phyloP scores from a whole-genome alignment of 2,797 vertebrate genomes.

The Chelmon rostratus region DNA sequence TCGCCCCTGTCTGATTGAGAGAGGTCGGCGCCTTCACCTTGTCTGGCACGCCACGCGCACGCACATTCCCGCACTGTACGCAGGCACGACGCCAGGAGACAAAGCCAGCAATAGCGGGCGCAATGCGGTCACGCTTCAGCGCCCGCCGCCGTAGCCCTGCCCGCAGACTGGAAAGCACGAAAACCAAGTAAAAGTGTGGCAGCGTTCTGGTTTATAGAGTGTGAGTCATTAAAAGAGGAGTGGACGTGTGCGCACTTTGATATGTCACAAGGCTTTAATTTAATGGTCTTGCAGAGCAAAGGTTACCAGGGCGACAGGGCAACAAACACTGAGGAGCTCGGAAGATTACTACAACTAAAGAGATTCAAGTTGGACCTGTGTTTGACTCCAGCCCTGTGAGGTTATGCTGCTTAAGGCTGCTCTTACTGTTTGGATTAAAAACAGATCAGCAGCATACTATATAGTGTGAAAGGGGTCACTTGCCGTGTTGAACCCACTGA shows the following conservation, averaged over 20 bases:
- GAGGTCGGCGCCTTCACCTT: conserved; percentile 78
- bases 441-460: not conserved
- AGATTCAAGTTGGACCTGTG: not conserved
- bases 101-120: conserved; percentile 33
- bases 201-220: conserved; percentile 27
- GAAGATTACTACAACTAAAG: not conserved
- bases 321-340: not conserved
- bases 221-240: conserved; percentile 58
- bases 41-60: conserved; percentile 47
- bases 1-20: conserved; percentile 65
- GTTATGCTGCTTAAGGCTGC: not conserved
- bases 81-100: conserved; percentile 50
- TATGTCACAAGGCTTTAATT: conserved; percentile 49
- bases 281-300: conserved; percentile 47
- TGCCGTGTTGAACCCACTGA: too few species aligned
- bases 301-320: conserved; percentile 10
- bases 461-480: not conserved
- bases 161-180: conserved; percentile 54
- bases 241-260: conserved; percentile 43
- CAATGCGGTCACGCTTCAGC: conserved; percentile 45
- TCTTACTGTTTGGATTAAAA: not conserved
- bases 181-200: conserved; percentile 48
- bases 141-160: conserved; percentile 14
- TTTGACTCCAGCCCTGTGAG: not conserved
- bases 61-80: conserved; percentile 19